Evolutionary conservation across 2,113 vertebrate genomes (phyloP), one percentile per base, ranked within the genome.

Genomic region (Cranoglanis bouderius): DNA sequence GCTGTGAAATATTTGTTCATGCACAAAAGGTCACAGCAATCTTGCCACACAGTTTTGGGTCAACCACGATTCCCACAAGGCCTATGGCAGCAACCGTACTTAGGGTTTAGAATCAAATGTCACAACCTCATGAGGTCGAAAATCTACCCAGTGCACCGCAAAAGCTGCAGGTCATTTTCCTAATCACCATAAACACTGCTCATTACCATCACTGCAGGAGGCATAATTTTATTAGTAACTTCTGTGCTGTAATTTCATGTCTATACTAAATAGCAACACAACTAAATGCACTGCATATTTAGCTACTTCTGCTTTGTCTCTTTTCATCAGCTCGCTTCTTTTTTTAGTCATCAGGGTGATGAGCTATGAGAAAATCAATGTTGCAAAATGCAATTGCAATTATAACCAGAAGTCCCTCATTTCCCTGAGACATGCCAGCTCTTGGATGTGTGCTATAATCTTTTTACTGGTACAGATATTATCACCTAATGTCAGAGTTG

Each of bases 381-480:
- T 80, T 85, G 83, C 55, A 85, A 85, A 88, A 51, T 85, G 81
- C 83, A 80, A 59, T 59, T 43, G 85, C 74, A 81, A 55, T 65
- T 85, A 43, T 24, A 89, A 51, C 35, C 40, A 57, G 46, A 65
- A 65, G 70, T 70, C 61, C 38, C 49, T 81, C 49, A 85, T 89
- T 89, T 85, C 57, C 46, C 26, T 53, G 61, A 85, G 84, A 85
- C 84, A 32, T 85, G 32, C 57, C 26, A 5, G 83, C 35, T 70
- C 24, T 55, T 70, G 43, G 84, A 46, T 89, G 74, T 67, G 29
- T 51, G 46, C 80, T 59, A 38, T 90, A 88, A 90, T 88, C 90
- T 90, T 88, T 86, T 57, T 65, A 74, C 78, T 88, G 87, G 46
- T 67, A 57, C 61, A 67, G 83, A 91, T 91, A 90, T 80, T 78